A percentile compares a stretch with the other conserved stretches of the same genome.
Evolutionary conservation across 2,888 invertebrate species (phyloP).

Genomic region (Malacosoma neustria): DNA sequence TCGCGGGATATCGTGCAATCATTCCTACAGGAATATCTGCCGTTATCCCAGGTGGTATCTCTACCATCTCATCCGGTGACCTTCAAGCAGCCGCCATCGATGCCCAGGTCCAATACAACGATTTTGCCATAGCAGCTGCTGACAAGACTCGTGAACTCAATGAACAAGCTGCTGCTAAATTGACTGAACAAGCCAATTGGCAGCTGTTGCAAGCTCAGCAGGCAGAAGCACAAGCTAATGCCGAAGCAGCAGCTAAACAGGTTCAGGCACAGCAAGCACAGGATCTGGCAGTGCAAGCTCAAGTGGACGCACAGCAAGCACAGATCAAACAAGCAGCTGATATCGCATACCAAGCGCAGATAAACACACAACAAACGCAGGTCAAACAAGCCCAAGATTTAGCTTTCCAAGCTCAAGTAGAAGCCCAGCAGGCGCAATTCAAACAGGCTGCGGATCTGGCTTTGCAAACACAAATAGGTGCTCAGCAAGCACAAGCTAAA

Average conservation of each 20-base stretch:
- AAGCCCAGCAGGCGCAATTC: too few species aligned
- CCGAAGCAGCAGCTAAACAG: slow-evolving; percentile 7
- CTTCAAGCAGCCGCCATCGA: slow-evolving; percentile 60
- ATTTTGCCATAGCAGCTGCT: slow-evolving; percentile 60
- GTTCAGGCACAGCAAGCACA: too few species aligned
- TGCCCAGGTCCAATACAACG: slow-evolving; percentile 57
- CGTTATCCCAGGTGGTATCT: slow-evolving; percentile 26
- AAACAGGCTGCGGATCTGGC: too few species aligned
- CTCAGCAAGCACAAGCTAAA: too few species aligned
- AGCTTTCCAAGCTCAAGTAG: too few species aligned
- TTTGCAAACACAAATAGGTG: too few species aligned
- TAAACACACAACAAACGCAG: too few species aligned
- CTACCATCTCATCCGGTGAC: slow-evolving; percentile 64
- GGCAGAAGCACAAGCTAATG: slow-evolving; percentile 1
- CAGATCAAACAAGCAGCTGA: too few species aligned
- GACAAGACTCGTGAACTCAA: slow-evolving; percentile 58
- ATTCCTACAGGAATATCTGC: slow-evolving; percentile 12
- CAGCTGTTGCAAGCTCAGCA: neutral
- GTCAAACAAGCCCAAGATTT: too few species aligned
- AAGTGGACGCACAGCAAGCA: too few species aligned
- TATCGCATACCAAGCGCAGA: too few species aligned
- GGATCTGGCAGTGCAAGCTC: too few species aligned
- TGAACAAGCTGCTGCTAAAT: slow-evolving; percentile 56
- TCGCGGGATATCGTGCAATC: slow-evolving; percentile 6
- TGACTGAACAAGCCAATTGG: slow-evolving; percentile 19